Base-by-base conservation (phyloP, 2,888 invertebrate genomes). In the Lithophane leautieri region DNA sequence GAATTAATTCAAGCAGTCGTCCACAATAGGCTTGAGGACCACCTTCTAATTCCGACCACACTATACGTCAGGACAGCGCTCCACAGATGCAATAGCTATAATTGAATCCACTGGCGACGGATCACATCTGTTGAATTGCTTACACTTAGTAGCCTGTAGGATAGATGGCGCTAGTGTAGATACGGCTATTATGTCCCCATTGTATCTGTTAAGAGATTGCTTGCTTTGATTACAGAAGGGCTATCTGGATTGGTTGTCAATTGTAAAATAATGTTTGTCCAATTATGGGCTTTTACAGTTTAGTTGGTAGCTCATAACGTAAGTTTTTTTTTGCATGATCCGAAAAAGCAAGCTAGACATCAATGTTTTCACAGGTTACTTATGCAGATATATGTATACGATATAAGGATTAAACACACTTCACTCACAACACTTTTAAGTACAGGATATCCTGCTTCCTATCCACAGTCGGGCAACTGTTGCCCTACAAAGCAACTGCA, bases 51-150 rank as follows among this genome's bases (percentile, higher is more conserved):
- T 61, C 65, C 56, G 14, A 56, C 60, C 68, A 34, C 60, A 61
- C 28, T 60, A 34, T 77, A 78, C 25, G 42, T 56, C 70, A 70
- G 54, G 60, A 52, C 28, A 63, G 22, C 47, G 62, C 65, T 70
- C 65, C 65, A 62, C 67, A 73, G 80, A 73, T 61, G 70, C 77
- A 78, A 72, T 73, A 67, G 67, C 76, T 86, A 81, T 89, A 88
- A 90, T 89, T 87, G 86, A 89, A 90, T 88, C 81, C 72, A 74
- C 70, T 40, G 72, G 78, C 82, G 79, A 85, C 81, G 75, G 79
- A 81, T 80, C 76, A 79, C 78, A 79, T 85, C 86, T 67, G 72
- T 65, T 69, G 72, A 83, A 86, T 79, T 77, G 82, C 79, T 83
- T 75, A 84, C 88, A 86, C 79, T 87, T 86, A 86, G 76, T 52